Evolutionary conservation across 2,797 vertebrate genomes (phyloP).

Genomic region (Centropyge bicolor): DNA sequence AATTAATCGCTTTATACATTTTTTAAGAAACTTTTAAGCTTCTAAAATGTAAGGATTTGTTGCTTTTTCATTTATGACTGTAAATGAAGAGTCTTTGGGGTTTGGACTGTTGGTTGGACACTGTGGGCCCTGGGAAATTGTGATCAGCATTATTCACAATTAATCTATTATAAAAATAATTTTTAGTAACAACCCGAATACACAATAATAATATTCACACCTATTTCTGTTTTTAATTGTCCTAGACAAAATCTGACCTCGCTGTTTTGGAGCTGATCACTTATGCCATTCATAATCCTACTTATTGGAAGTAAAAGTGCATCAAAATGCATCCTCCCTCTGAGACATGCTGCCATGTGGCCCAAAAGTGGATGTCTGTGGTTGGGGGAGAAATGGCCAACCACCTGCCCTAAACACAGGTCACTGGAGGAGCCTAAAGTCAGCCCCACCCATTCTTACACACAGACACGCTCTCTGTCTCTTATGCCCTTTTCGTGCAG

Average conservation of each 20-base stretch:
- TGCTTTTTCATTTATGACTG: too few relatives aligned
- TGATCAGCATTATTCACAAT: too few relatives aligned
- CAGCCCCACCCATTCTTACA: neutral
- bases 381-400: conserved; percentile 38
- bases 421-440: conserved; percentile 42
- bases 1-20: too few relatives aligned
- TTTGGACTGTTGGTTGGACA: too few relatives aligned
- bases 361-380: conserved; percentile 8
- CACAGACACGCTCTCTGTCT: conserved; percentile 7
- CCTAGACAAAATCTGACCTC: neutral
- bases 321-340: neutral
- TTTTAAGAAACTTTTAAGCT: too few relatives aligned
- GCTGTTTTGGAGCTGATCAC: neutral
- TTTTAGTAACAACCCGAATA: too few relatives aligned
- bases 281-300: neutral
- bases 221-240: neutral
- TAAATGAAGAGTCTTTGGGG: too few relatives aligned
- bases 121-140: too few relatives aligned
- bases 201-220: neutral
- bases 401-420: conserved; percentile 69
- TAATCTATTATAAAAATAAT: too few relatives aligned
- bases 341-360: conserved; percentile 28
- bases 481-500: conserved; percentile 35
- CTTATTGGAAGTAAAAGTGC: conserved; percentile 11
- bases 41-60: too few relatives aligned